Conservation (phyloP, 2,113 vertebrate genomes). For the Cynoglossus semilaevis region DNA sequence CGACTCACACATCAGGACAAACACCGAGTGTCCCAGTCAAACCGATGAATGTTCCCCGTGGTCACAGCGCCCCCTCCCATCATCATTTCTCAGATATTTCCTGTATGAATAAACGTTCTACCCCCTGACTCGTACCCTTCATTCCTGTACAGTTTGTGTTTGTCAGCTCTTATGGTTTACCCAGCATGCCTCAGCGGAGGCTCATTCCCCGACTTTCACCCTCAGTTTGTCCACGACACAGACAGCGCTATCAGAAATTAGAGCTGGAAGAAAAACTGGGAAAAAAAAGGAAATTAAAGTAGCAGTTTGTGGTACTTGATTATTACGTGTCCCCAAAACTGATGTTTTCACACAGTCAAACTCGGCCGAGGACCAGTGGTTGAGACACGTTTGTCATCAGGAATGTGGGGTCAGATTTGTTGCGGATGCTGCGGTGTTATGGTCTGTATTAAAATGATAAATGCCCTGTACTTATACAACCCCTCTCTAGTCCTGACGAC, state of each 20-base stretch:
- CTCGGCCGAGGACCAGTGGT: too few relatives aligned
- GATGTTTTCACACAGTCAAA: too few relatives aligned
- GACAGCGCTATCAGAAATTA: too few relatives aligned
- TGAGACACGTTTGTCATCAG: too few relatives aligned
- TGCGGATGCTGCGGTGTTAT: too few relatives aligned
- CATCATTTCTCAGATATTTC: constrained; percentile 44
- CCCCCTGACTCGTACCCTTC: constrained; percentile 13
- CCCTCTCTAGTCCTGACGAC: too few relatives aligned
- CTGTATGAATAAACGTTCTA: constrained; percentile 43
- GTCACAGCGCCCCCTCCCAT: constrained; percentile 22
- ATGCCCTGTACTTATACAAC: too few relatives aligned
- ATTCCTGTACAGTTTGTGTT: constrained; percentile 9
- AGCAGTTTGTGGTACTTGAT: too few relatives aligned
- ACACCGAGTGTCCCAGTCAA: constrained; percentile 24
- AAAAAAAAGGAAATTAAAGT: too few relatives aligned
- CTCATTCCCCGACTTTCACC: constrained; percentile 2
- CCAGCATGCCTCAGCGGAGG: constrained; percentile 3
- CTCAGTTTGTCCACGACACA: not conserved
- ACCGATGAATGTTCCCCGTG: constrained; percentile 53
- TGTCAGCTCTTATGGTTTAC: constrained; percentile 36
- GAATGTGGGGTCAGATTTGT: too few relatives aligned
- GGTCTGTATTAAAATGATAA: too few relatives aligned
- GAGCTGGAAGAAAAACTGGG: not conserved
- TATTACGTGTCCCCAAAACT: too few relatives aligned
- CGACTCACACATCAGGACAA: constrained; percentile 36